Percentiles rank a stretch among this genome's conserved stretches.
phyloP scores from a whole-genome alignment of 2,113 vertebrate genomes.

The Nipponia nippon region DNA sequence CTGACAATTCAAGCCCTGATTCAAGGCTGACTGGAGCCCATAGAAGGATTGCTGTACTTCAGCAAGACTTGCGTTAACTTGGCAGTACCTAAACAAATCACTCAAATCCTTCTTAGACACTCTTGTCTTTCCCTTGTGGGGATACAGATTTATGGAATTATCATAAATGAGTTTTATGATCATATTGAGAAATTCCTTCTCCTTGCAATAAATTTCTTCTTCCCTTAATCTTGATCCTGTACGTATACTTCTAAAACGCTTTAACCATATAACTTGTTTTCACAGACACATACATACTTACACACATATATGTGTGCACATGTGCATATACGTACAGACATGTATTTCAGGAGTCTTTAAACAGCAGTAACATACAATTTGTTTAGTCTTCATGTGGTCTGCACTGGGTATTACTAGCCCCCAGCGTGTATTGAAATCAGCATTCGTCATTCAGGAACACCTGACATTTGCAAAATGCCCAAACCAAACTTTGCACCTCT shows the following conservation, averaged over 20 bases:
- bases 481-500: neutral
- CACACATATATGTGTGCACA: too few species aligned
- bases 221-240: neutral
- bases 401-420: neutral
- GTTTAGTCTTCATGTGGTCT: neutral
- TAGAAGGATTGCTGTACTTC: neutral
- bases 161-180: neutral
- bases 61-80: neutral
- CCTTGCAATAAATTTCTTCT: neutral
- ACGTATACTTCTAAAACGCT: neutral
- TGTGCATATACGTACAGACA: neutral
- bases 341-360: neutral
- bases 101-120: neutral
- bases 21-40: neutral
- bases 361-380: neutral
- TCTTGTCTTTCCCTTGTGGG: neutral
- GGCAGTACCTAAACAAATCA: neutral
- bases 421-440: neutral
- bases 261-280: neutral
- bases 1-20: neutral
- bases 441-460: neutral
- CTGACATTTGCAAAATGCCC: neutral
- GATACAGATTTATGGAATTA: neutral
- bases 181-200: neutral
- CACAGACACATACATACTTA: neutral